Base-by-base conservation (phyloP, 2,797 vertebrate species). In the Leuciscus waleckii region DNA sequence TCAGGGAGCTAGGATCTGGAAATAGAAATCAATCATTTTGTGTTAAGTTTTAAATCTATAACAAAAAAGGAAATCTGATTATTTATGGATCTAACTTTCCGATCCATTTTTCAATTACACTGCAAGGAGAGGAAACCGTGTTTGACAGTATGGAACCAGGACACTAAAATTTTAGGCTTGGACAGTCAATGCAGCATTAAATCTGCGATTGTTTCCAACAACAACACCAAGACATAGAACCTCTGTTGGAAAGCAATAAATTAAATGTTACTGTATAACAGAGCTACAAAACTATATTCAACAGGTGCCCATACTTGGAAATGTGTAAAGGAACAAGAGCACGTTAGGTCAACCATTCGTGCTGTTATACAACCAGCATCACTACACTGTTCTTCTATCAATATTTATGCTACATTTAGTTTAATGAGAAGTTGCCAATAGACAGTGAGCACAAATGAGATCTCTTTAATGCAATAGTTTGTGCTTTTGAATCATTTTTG, bases 1-100 rank as follows among this genome's bases (percentile, higher is more conserved):
- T 98, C 93, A 99, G 90, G 0, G 96, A 94, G 21, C 88, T 94
- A 19, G 96, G 95, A 81, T 99, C 98, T 99, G 93, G 29, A 85
- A 81, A 90, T 21, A 39, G 23, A 75, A 82, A 84, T 29, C 0
- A 23, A 51, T 67, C 5, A 11, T 56, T 82, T 46, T 41, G 63
- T 6, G 19, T 67, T 51, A 68, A 46, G 39, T 49, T 46, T 63
- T 7, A 74, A 35, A 51, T 32, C 14, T 39, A 14, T 26, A 83
- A 75, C 41, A 5, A 51, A 51, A 83, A 74, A 46, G 26, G 21
- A 51, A 46, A 32, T 85, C 43, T 26, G 7, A 65, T 67, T 80
- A 58, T 58, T 56, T 74, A 81, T 67, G 73, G 26, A 80, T 71
- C 26, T 9, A 43, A n/a, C 39, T n/a, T 73, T 49, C 39, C 1